These are phyloP conservation scores for Kryphioiulus occultus DNA, from an alignment of 2,888 invertebrate species.

Conservation along the genomic window DNA sequence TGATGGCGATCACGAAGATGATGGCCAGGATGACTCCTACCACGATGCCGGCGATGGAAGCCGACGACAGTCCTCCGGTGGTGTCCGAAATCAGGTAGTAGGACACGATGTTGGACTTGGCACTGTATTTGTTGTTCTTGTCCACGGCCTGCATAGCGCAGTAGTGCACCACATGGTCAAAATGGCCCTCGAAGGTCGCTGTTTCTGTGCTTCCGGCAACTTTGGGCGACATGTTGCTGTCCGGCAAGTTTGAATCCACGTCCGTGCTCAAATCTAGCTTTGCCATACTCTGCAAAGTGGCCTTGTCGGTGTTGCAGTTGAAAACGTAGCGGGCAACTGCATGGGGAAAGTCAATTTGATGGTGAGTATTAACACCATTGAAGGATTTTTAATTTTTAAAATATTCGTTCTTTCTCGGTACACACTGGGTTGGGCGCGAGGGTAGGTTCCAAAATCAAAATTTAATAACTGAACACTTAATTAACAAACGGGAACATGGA, in stretches of 20 bases:
- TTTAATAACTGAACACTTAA: too few species aligned
- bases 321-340: not conserved
- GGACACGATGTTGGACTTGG: not conserved
- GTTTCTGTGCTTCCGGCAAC: not conserved
- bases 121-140: not conserved
- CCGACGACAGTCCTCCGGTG: not conserved
- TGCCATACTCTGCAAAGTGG: not conserved
- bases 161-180: not conserved
- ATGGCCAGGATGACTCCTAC: slow-evolving; percentile 32
- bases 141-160: slow-evolving; percentile 33
- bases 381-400: too few species aligned
- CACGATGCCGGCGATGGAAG: not conserved
- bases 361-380: not conserved
- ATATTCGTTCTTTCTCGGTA: too few species aligned
- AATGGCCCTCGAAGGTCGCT: not conserved
- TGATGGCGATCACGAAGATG: not conserved
- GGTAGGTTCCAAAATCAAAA: too few species aligned
- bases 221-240: not conserved
- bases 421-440: too few species aligned
- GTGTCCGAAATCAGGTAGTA: not conserved
- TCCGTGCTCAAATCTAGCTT: not conserved
- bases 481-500: too few species aligned
- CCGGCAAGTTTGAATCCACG: not conserved
- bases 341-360: too few species aligned
- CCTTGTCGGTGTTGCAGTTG: slow-evolving; percentile 1